phyloP scores from a whole-genome alignment of 2,113 vertebrate genomes.

The Melanerpes aurifrons region DNA sequence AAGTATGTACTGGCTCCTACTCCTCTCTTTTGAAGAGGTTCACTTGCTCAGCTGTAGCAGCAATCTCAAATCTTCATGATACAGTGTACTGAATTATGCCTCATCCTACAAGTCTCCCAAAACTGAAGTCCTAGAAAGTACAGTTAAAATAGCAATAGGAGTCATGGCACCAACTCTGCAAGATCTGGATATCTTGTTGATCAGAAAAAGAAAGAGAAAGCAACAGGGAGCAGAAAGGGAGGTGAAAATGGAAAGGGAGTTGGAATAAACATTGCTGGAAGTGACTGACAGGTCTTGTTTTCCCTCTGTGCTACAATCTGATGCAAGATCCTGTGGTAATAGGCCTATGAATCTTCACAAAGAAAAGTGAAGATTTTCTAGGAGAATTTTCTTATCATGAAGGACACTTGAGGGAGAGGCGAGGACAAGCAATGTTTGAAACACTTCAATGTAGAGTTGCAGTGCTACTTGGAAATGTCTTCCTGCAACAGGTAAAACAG shows the following conservation, averaged over 20 bases:
- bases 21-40: not conserved
- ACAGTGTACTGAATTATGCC: not conserved
- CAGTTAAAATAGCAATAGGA: not conserved
- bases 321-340: not conserved
- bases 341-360: not conserved
- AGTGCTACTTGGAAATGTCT: not conserved
- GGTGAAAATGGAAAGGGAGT: not conserved
- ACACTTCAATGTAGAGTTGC: not conserved
- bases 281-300: not conserved
- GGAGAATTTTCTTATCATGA: not conserved
- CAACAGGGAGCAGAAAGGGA: not conserved
- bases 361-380: not conserved
- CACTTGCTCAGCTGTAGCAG: not conserved
- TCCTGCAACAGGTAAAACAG: not conserved
- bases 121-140: not conserved
- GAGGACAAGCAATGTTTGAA: not conserved
- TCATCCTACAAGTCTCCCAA: not conserved
- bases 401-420: fast-evolving
- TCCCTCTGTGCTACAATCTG: not conserved
- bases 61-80: not conserved
- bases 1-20: not conserved
- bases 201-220: not conserved
- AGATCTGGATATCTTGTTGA: not conserved
- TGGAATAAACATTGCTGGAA: not conserved
- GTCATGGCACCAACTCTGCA: not conserved